These are phyloP conservation scores for Apolygus lucorum DNA, from an alignment of 1,140 invertebrate genomes.

Conservation along the genomic window DNA sequence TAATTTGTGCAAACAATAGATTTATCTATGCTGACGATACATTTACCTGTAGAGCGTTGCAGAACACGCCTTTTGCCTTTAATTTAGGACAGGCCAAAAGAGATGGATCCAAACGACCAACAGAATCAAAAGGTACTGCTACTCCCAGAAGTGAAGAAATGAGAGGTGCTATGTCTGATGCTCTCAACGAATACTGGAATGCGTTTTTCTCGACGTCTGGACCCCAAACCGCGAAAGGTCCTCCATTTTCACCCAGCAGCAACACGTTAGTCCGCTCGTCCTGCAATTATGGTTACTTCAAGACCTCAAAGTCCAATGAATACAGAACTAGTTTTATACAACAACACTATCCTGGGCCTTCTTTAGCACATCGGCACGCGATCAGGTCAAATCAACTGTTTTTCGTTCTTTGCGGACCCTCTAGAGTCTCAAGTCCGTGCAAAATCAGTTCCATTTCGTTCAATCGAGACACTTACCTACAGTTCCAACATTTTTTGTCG, in stretches of 20 bases:
- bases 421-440: too few relatives aligned
- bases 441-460: too few relatives aligned
- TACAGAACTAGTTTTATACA: too few relatives aligned
- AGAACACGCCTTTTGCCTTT: not conserved
- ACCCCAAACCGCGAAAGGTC: not conserved
- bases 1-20: not conserved
- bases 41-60: not conserved
- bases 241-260: not conserved
- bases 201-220: not conserved
- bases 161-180: not conserved
- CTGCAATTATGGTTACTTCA: not conserved
- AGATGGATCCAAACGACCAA: not conserved
- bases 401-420: too few relatives aligned
- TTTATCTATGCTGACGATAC: not conserved
- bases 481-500: too few relatives aligned
- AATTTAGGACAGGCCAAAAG: not conserved
- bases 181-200: not conserved
- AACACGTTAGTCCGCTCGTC: not conserved
- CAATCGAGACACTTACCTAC: too few relatives aligned
- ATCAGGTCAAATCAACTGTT: too few relatives aligned
- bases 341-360: too few relatives aligned
- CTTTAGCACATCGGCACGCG: too few relatives aligned
- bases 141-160: not conserved
- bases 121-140: not conserved
- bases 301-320: too few relatives aligned